Base-by-base conservation (phyloP, 2,113 vertebrate genomes). In the Procavia capensis region DNA sequence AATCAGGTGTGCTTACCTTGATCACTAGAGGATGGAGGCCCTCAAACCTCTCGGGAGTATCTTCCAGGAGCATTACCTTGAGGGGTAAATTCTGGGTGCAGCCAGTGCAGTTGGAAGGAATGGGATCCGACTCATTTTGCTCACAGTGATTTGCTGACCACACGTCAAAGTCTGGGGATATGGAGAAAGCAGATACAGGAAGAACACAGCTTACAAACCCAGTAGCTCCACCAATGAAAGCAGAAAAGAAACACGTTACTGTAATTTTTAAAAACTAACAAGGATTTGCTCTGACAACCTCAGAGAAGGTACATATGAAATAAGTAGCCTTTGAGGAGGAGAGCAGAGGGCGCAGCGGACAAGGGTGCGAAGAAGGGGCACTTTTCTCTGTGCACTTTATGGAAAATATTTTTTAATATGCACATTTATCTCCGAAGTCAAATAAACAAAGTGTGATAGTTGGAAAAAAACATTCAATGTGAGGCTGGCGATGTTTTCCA, bases 21-120 rank as follows among this genome's bases (percentile, higher is more conserved):
- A 98, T 98, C 70, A 99, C 90, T 86, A 98, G 94, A 91, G 98
- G 98, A 95, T 98, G 98, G 70, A 98, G 94, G 27, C 85, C 94
- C 94, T 97, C 98, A 54, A 98, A 97, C n/a, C 94, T 97, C 92
- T 91, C 94, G 0, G 98, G 95, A 29, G 97, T 84, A 1, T 98
- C 97, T 80, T 93, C 88, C 0, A 96, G 78, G 90, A 98, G 96
- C 90, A 96, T 72, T 14, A 97, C 88, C 81, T 96, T 95, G 82
- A 98, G 97, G 91, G 97, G 98, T 41, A 96, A 95, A 59, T 97
- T 95, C 95, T 98, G 93, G 89, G 98, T 97, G 85, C 98, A 99
- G 92, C 95, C 98, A 41, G 98, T 98, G 95, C 98, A 98, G 96
- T 98, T 98, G 90, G 97, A 88, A 0, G 98, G 97, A 80, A 98